phyloP scores from a whole-genome alignment of 2,797 vertebrate species.

The Graptemys geographica region DNA sequence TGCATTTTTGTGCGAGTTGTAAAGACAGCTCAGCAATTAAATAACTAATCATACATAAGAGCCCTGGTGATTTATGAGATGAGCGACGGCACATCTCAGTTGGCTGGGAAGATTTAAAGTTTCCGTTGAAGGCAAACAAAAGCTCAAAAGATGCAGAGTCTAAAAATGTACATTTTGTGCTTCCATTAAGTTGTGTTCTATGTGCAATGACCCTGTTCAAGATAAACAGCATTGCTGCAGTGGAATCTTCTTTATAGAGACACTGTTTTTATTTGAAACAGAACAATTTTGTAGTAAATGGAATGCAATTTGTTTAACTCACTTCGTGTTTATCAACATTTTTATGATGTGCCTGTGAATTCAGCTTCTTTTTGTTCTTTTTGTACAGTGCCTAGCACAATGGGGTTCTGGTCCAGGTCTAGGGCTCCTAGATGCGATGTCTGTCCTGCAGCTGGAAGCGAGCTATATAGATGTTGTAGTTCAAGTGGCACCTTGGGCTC shows the following conservation, averaged over 20 bases:
- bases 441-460: not conserved
- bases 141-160: not conserved
- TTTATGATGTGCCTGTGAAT: not conserved
- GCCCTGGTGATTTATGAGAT: constrained; percentile 15
- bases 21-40: constrained; percentile 17
- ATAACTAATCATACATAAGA: not conserved
- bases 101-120: constrained; percentile 24
- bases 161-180: not conserved
- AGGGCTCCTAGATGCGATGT: not conserved
- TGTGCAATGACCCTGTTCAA: not conserved
- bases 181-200: not conserved
- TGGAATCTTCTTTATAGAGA: not conserved
- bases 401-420: not conserved
- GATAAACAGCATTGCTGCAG: not conserved
- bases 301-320: not conserved
- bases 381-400: not conserved
- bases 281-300: not conserved
- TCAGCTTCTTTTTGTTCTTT: not conserved
- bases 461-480: no score
- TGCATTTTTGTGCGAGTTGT: constrained; percentile 23
- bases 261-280: not conserved
- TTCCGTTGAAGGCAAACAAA: not conserved
- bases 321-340: not conserved
- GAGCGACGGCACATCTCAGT: not conserved
- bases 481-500: not conserved